Percentiles rank a stretch among this genome's conserved stretches.
These are phyloP conservation scores for Stictonetta naevosa DNA, from an alignment of 2,113 vertebrate species.

Conservation along the genomic window DNA sequence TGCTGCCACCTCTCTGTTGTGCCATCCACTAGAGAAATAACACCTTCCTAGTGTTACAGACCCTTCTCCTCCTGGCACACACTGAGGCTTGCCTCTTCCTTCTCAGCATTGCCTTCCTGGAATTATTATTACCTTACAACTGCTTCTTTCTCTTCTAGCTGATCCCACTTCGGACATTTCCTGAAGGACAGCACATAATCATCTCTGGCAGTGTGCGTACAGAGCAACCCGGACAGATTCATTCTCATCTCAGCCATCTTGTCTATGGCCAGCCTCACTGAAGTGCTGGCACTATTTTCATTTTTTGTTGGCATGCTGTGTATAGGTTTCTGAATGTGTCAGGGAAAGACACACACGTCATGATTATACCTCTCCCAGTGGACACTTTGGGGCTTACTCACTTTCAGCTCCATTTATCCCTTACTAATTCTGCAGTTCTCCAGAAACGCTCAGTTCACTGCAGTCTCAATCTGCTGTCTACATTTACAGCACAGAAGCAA, in stretches of 20 bases:
- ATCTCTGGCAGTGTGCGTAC: background rate
- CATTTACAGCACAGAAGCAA: background rate
- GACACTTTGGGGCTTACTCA: background rate
- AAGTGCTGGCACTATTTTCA: rapidly evolving
- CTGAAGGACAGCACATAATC: background rate
- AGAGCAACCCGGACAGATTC: too few relatives aligned
- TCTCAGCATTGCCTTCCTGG: background rate
- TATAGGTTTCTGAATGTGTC: background rate
- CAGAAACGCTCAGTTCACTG: rapidly evolving
- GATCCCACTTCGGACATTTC: background rate
- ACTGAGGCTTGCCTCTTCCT: background rate
- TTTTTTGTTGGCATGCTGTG: background rate
- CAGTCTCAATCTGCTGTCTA: background rate
- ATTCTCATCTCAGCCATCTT: background rate
- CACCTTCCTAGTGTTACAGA: background rate
- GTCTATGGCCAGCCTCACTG: background rate
- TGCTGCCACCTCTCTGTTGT: background rate
- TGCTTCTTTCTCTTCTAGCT: background rate
- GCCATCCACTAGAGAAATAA: background rate
- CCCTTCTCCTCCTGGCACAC: background rate
- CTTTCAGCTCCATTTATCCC: background rate
- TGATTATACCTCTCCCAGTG: background rate
- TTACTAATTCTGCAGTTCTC: background rate
- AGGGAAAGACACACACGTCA: background rate
- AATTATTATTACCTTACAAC: background rate